phyloP scores from a whole-genome alignment of 2,797 vertebrate species.

The Ceryle rudis region DNA sequence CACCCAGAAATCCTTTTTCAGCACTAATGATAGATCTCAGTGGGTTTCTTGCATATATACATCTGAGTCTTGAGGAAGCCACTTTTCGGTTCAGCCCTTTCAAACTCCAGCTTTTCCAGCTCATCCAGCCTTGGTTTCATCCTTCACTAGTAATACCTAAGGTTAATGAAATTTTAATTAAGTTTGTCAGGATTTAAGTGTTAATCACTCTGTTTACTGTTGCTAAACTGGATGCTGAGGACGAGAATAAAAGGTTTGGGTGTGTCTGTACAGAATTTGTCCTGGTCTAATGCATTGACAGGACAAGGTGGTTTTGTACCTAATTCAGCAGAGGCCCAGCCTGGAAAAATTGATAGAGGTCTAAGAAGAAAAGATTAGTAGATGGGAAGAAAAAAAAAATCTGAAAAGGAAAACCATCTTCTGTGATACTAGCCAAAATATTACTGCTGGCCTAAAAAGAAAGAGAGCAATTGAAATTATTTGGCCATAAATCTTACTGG shows the following conservation, averaged over 20 bases:
- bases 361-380: background rate
- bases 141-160: background rate
- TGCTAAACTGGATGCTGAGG: background rate
- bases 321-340: background rate
- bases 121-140: background rate
- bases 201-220: background rate
- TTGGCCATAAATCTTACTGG: background rate
- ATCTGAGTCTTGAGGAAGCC: background rate
- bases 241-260: background rate
- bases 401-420: background rate
- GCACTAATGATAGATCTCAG: background rate
- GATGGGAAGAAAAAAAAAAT: background rate
- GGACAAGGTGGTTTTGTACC: background rate
- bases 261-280: background rate
- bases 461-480: background rate
- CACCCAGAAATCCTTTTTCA: background rate
- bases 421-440: background rate
- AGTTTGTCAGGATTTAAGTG: background rate
- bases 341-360: background rate
- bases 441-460: background rate
- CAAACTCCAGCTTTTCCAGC: background rate
- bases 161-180: slow-evolving; percentile 15
- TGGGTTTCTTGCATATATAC: background rate
- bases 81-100: background rate
- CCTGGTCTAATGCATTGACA: background rate